Conservation (phyloP, 23 tunicate genomes). For the Diplosoma virens region DNA sequence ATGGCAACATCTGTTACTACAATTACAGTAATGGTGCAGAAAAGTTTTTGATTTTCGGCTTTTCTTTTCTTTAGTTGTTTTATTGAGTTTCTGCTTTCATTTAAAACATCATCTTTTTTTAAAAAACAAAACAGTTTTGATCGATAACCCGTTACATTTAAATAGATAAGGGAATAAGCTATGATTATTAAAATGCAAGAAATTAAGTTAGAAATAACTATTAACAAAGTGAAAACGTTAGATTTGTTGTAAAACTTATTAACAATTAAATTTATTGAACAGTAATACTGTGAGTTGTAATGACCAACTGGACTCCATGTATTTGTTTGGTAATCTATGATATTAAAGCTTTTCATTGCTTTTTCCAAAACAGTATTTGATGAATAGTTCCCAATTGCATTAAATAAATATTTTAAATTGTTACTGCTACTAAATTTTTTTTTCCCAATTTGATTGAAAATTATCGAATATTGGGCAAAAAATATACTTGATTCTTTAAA, state of each 20-base stretch:
- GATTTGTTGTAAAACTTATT: no score
- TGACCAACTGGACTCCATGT: not conserved
- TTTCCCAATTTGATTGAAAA: no score
- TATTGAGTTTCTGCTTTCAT: not conserved
- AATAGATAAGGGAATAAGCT: not conserved
- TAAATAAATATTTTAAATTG: no score
- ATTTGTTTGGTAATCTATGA: no score
- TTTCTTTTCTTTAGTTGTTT: not conserved
- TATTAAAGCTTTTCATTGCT: no score
- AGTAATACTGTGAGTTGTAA: not conserved
- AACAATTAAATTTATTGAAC: not conserved
- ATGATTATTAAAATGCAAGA: not conserved
- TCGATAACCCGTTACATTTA: not conserved
- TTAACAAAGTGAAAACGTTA: not conserved
- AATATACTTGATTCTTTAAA: no score
- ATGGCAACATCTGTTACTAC: not conserved
- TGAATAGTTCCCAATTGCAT: no score
- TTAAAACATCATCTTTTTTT: no score
- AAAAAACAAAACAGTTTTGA: no score
- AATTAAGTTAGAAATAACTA: not conserved
- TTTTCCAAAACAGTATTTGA: no score
- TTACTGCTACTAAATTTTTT: no score
- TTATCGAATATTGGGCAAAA: not conserved
- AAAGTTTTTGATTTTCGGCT: not conserved
- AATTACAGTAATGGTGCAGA: not conserved